Conservation (phyloP, 2,113 vertebrate species). For the Malurus alboscapulatus region DNA sequence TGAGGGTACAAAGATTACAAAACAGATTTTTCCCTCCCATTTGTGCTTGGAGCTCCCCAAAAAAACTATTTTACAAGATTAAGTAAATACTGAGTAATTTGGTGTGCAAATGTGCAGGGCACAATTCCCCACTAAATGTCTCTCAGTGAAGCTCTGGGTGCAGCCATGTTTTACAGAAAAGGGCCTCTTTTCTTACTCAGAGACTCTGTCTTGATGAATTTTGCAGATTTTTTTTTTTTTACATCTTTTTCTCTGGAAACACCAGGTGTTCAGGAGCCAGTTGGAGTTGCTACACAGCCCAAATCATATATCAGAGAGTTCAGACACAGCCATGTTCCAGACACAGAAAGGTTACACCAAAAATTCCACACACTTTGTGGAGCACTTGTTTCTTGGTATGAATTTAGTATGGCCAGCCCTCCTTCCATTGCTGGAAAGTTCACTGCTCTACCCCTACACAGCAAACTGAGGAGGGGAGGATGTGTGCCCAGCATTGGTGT, state of each 20-base stretch:
- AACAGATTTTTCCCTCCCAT: background rate
- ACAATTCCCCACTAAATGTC: background rate
- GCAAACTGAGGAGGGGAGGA: background rate
- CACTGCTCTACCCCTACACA: background rate
- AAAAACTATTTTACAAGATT: background rate
- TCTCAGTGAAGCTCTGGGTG: background rate
- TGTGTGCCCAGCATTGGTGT: fast-evolving
- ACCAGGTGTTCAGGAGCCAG: fast-evolving
- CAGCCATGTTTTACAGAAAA: background rate
- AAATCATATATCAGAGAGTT: background rate
- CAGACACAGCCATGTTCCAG: background rate
- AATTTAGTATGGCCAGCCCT: background rate
- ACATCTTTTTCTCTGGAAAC: background rate
- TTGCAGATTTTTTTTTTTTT: background rate
- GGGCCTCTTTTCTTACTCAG: background rate
- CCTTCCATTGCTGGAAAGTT: background rate
- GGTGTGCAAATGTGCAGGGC: background rate
- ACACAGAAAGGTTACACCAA: background rate
- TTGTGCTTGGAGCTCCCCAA: background rate
- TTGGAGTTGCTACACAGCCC: background rate
- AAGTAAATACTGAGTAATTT: background rate
- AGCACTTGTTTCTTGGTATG: background rate
- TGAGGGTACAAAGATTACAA: background rate
- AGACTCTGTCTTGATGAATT: background rate
- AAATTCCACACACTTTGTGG: fast-evolving